Evolutionary conservation across 2,888 invertebrate species (phyloP).

Genomic region (Celastrina argiolus): DNA sequence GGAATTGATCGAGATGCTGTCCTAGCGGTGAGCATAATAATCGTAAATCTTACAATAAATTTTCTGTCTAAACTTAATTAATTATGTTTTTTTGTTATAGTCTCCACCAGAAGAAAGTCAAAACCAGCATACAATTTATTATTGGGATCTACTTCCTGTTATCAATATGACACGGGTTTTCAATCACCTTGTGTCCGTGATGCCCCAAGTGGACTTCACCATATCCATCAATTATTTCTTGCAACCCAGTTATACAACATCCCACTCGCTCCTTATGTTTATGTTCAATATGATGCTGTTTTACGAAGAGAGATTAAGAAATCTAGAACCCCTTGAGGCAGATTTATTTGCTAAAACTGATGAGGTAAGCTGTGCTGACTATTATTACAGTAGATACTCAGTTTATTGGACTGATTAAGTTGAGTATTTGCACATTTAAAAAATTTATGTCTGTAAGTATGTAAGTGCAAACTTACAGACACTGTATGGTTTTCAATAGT

Average conservation of each 20-base stretch:
- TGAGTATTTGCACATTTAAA: too few relatives aligned
- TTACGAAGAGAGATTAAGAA: slow-evolving; percentile 44
- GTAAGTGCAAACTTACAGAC: too few relatives aligned
- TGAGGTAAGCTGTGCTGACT: slow-evolving; percentile 34
- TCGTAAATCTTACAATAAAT: neutral
- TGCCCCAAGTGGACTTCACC: slow-evolving; percentile 41
- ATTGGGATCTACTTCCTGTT: slow-evolving; percentile 60
- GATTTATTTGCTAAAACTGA: slow-evolving; percentile 47
- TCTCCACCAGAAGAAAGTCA: slow-evolving; percentile 49
- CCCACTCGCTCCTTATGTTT: slow-evolving; percentile 51
- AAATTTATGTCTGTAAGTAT: too few relatives aligned
- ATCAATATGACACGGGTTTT: slow-evolving; percentile 59
- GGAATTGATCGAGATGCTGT: slow-evolving; percentile 57
- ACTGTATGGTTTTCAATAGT: too few relatives aligned
- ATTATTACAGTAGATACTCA: neutral
- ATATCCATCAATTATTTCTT: slow-evolving; percentile 52
- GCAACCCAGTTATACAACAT: slow-evolving; percentile 47
- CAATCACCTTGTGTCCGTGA: slow-evolving; percentile 48
- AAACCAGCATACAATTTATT: slow-evolving; percentile 56
- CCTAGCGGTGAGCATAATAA: slow-evolving; percentile 43
- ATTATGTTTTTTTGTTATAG: slow-evolving; percentile 38
- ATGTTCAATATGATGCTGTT: slow-evolving; percentile 57
- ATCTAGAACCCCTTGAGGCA: slow-evolving; percentile 55
- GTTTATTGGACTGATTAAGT: too few relatives aligned
- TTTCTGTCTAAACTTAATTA: neutral